phyloP scores from a whole-genome alignment of 2,888 invertebrate genomes.

The Mongoloraphidia duomilia region DNA sequence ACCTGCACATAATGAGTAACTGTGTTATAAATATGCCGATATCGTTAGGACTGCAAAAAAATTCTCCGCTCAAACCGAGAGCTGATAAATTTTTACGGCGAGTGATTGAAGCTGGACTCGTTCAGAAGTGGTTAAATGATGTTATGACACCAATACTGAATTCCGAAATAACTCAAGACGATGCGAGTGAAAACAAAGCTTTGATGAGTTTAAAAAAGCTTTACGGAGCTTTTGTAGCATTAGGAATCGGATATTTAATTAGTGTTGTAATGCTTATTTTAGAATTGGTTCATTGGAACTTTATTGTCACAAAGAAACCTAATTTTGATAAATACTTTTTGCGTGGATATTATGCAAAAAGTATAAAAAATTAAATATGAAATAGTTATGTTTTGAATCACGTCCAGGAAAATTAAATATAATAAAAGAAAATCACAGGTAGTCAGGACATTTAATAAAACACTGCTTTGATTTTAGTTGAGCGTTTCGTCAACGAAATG shows the following conservation, averaged over 20 bases:
- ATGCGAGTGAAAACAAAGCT: constrained; percentile 45
- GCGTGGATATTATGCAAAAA: constrained; percentile 32
- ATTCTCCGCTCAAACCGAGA: constrained; percentile 58
- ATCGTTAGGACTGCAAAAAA: constrained; percentile 67
- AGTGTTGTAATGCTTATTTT: constrained; percentile 39
- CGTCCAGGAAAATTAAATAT: too few relatives aligned
- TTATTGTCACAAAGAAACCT: constrained; percentile 49
- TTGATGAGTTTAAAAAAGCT: constrained; percentile 64
- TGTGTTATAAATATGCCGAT: constrained; percentile 71
- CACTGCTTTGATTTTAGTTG: too few relatives aligned
- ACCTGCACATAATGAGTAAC: constrained; percentile 67
- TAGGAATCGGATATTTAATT: constrained; percentile 52
- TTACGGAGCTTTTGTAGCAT: constrained; percentile 59
- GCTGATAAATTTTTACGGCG: constrained; percentile 51
- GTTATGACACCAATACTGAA: constrained; percentile 46
- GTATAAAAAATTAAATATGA: not conserved
- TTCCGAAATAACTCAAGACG: constrained; percentile 29
- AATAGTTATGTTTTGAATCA: too few relatives aligned
- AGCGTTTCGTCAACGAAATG: too few relatives aligned
- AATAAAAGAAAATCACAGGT: too few relatives aligned
- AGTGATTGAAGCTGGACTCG: constrained; percentile 60
- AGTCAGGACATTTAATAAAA: too few relatives aligned
- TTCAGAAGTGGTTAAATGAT: constrained; percentile 66
- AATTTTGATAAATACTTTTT: constrained; percentile 54
- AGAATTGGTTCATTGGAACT: constrained; percentile 54